phyloP scores from a whole-genome alignment of 2,113 vertebrate species.

The Hydrochoerus hydrochaeris region DNA sequence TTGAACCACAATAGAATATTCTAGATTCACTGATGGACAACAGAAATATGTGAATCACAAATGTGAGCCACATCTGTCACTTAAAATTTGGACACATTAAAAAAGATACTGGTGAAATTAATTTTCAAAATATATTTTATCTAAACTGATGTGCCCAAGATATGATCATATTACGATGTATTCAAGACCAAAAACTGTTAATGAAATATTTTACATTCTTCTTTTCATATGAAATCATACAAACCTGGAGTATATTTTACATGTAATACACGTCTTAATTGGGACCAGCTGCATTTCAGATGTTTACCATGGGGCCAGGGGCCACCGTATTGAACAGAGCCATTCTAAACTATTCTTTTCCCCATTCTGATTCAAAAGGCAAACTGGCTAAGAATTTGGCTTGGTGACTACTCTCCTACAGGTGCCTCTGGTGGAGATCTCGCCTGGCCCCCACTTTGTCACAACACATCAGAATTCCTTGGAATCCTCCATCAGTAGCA shows the following conservation, averaged over 20 bases:
- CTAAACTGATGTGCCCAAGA: neutral
- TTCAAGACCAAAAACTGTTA: neutral
- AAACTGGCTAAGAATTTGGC: neutral
- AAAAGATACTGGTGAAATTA: neutral
- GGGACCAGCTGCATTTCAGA: neutral
- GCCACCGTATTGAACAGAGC: neutral
- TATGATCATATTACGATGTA: neutral
- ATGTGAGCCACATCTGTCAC: neutral
- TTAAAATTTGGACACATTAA: neutral
- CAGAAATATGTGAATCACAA: neutral
- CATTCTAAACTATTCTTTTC: neutral
- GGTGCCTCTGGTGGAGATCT: neutral
- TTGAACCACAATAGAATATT: neutral
- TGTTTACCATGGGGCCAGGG: neutral
- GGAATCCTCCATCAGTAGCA: neutral
- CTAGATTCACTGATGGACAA: neutral
- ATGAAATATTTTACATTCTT: neutral
- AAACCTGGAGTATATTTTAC: neutral
- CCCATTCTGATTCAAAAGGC: neutral
- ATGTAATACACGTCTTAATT: neutral
- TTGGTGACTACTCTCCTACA: neutral
- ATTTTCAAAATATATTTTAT: neutral
- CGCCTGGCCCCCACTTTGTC: neutral
- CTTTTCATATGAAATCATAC: neutral
- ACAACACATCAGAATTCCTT: neutral